Evolutionary conservation across 2,888 invertebrate species (phyloP), one percentile per base, ranked within the genome.

Genomic region (Oligia latruncula): DNA sequence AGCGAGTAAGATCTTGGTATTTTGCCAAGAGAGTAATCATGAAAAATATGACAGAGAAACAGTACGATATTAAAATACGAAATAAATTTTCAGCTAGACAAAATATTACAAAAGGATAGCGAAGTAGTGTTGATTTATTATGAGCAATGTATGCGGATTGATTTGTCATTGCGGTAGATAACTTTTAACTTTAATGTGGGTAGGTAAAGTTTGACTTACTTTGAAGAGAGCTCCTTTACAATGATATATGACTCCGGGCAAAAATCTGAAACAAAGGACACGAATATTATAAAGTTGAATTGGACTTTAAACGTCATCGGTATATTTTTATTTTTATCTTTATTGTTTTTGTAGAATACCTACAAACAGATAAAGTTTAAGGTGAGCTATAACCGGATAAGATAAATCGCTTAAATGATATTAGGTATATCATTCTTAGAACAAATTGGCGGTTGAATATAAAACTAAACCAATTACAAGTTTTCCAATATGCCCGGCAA

Each of bases 381-480:
- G 23, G 46, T 76, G 49, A 86, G 78, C 78, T 79, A 86, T 74
- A 84, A 70, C 60, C 65, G 71, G 84, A 80, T 78, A 76, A 77
- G 85, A 86, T 88, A 91, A 91, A 90, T 91, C 92, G 92, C 86
- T 89, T 92, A 93, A 93, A 91, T 92, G 92, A 93, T 95, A 94
- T 94, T 90, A 29, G 29, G 29, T 29, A 93, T 93, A 94, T 94
- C 90, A 93, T 93, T 94, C 94, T 94, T 90, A 88, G 90, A 93
- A 93, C 93, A 94, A 92, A 95, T 93, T 91, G 91, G 89, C 90
- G 90, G 58, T 77, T 93, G 93, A 95, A 95, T 94, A 95, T 95
- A 95, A 96, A 95, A 96, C 94, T 95, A 95, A 96, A 95, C 93
- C 95, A 96, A 96, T 96, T 95, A 95, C 94, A 96, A 96, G 95